These are phyloP conservation scores for Peromyscus maniculatus DNA, from an alignment of 2,113 vertebrate genomes.

Conservation along the genomic window DNA sequence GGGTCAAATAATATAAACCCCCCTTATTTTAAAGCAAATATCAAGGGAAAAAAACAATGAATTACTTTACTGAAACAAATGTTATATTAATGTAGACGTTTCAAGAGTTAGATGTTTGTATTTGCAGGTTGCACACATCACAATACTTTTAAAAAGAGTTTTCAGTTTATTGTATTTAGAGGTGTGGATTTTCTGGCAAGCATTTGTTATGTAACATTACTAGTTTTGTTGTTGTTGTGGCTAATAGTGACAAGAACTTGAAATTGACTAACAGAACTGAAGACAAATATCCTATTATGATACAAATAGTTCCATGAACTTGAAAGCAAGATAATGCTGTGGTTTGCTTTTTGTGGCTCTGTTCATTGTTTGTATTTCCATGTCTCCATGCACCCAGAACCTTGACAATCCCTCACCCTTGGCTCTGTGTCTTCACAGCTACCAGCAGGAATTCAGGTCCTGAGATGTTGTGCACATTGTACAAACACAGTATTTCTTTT, in stretches of 20 bases:
- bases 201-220: background rate
- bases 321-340: slow-evolving; percentile 42
- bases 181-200: background rate
- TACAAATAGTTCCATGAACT: background rate
- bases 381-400: fast-evolving
- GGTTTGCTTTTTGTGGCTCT: slow-evolving; percentile 40
- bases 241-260: slow-evolving; percentile 60
- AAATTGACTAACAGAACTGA: slow-evolving; percentile 27
- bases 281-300: slow-evolving; percentile 65
- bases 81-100: background rate
- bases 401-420: background rate
- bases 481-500: background rate
- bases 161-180: background rate
- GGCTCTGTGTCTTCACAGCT: background rate
- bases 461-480: background rate
- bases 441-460: background rate
- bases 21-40: slow-evolving; percentile 14
- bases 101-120: slow-evolving; percentile 29
- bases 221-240: slow-evolving; percentile 67
- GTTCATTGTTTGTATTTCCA: fast-evolving
- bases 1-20: background rate
- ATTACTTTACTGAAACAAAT: slow-evolving; percentile 34
- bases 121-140: background rate
- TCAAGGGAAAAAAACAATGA: background rate
- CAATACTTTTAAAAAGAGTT: slow-evolving; percentile 7